A percentile compares a stretch with the other conserved stretches of the same genome.
Evolutionary conservation across 2,888 invertebrate genomes (phyloP).

Genomic region (Rapana venosa): DNA sequence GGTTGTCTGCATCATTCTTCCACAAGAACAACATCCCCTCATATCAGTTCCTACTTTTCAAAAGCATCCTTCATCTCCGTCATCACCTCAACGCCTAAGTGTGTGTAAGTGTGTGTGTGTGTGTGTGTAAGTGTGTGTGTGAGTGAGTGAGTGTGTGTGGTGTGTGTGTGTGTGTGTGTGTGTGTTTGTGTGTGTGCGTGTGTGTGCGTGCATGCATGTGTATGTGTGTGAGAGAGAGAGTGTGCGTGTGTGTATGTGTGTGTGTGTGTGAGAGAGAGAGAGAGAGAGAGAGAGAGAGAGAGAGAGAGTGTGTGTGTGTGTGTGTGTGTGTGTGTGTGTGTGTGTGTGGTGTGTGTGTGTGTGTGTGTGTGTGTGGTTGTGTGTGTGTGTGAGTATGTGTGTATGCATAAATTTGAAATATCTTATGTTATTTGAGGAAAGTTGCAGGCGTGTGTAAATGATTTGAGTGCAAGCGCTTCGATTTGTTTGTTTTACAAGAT

Average conservation of each 20-base stretch:
- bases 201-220: not conserved
- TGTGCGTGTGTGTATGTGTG: not conserved
- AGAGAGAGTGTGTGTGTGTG: too few species aligned
- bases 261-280: too few species aligned
- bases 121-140: slow-evolving; percentile 9
- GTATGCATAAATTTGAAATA: not conserved
- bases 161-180: not conserved
- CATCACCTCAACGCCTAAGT: too few species aligned
- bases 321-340: not conserved
- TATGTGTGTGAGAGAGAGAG: not conserved
- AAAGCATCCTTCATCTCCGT: too few species aligned
- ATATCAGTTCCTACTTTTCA: too few species aligned
- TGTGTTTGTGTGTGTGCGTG: not conserved
- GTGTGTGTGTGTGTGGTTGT: not conserved
- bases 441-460: not conserved
- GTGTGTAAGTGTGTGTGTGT: not conserved
- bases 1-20: not conserved
- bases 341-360: not conserved
- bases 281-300: too few species aligned
- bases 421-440: not conserved
- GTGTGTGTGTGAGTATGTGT: not conserved
- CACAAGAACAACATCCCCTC: too few species aligned
- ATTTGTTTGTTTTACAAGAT: not conserved
- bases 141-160: not conserved
- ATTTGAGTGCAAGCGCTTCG: not conserved